Evolutionary conservation across 2,888 invertebrate genomes (phyloP), one percentile per base, ranked within the genome.

Genomic region (Eupithecia insigniata): DNA sequence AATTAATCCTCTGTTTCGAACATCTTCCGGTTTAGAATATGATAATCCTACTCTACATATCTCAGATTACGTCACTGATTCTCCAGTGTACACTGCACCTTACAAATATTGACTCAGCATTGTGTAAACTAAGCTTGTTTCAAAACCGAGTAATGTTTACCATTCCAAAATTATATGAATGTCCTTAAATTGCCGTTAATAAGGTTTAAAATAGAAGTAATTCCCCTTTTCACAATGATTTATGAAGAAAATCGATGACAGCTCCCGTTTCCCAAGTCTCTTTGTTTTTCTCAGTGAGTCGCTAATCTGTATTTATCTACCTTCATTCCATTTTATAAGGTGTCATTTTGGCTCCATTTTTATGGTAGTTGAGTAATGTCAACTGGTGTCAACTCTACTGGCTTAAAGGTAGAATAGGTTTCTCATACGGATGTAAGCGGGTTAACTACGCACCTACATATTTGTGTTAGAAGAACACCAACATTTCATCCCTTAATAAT

Each of bases 91-190:
- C 43, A 72, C 79, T 78, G 76, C 83, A 81, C 87, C 87, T 81
- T 77, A 84, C 88, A 89, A 92, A 92, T 89, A 90, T 93, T 93
- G 90, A 88, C 85, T 83, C 81, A 83, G 79, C 80, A 78, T 87
- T 87, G 83, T 85, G 87, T 87, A 89, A 90, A 89, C 89, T 81
- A 79, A 87, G 84, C 85, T 77, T 81, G 84, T 76, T 73, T 80
- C 73, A 77, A 46, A 43, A 82, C 85, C 81, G 83, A 76, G 67
- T 79, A 81, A 82, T 66, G 74, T 77, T 77, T 84, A 75, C 80
- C 71, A 70, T 39, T 74, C 32, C 16, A 70, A 72, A 78, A 36
- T 46, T 61, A 67, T 12, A 5, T 12, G 4, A 32, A 72, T 4
- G 34, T 18, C 75, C 70, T 80, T 75, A 30, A 0, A 8, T 66